A percentile compares a stretch with the other conserved stretches of the same genome.
phyloP scores from a whole-genome alignment of 1,140 invertebrate species.

The Sipha flava region DNA sequence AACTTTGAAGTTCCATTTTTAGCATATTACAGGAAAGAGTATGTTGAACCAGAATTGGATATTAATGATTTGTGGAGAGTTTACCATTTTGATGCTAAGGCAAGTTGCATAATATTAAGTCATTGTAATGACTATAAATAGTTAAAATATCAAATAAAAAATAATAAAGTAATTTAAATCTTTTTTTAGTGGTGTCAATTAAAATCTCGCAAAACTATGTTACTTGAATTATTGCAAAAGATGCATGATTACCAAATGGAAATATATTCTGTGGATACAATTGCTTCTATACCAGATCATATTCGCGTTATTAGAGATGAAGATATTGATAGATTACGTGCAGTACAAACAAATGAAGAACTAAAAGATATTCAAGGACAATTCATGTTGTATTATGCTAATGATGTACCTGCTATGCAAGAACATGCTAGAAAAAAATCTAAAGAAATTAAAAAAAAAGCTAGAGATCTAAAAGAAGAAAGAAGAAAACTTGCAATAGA shows the following conservation, averaged over 20 bases:
- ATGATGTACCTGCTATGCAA: slow-evolving; percentile 49
- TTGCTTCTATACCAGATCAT: slow-evolving; percentile 73
- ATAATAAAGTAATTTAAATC: background rate
- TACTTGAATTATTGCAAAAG: slow-evolving; percentile 75
- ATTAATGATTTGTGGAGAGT: slow-evolving; percentile 97
- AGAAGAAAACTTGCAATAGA: slow-evolving; percentile 41
- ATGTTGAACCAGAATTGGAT: slow-evolving; percentile 86
- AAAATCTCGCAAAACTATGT: slow-evolving; percentile 72
- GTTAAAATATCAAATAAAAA: background rate
- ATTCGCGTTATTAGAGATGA: slow-evolving; percentile 75
- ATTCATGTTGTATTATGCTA: slow-evolving; percentile 85
- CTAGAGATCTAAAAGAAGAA: slow-evolving; percentile 51
- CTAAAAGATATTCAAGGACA: slow-evolving; percentile 87
- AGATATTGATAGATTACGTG: slow-evolving; percentile 71
- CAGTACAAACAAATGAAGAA: slow-evolving; percentile 81
- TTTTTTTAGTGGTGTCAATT: slow-evolving; percentile 79
- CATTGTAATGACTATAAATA: background rate
- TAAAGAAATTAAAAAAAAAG: slow-evolving; percentile 46
- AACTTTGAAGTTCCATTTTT: slow-evolving; percentile 96
- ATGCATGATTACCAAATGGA: slow-evolving; percentile 89
- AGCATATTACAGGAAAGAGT: slow-evolving; percentile 97
- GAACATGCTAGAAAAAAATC: slow-evolving; percentile 49
- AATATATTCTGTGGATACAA: slow-evolving; percentile 70
- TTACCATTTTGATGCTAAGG: slow-evolving; percentile 90
- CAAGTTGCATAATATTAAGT: slow-evolving; percentile 40